Evolutionary conservation across 2,113 vertebrate genomes (phyloP), one percentile per base, ranked within the genome.

Genomic region (Clinocottus analis): DNA sequence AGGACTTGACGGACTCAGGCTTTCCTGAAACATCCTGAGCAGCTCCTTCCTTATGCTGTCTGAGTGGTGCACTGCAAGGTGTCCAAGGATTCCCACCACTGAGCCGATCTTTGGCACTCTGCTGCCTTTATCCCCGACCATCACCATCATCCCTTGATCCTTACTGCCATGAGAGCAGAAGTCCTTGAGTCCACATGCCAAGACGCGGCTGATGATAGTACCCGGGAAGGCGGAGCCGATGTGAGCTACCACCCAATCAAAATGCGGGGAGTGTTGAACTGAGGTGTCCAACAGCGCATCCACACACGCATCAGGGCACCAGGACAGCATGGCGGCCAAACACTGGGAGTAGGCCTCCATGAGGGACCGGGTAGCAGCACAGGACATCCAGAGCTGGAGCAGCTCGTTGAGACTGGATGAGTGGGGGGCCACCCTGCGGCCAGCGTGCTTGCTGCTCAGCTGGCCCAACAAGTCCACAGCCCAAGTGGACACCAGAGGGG

Each of bases 201-300:
- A 93, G 0, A 99, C 98, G 0, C 97, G 87, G 85, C 95, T 98
- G 86, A 99, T 99, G 89, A 99, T 99, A 63, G 98, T 99, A 70
- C 93, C 95, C 0, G 98, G 98, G 86, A 99, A 99, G 13, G 97
- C 97, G 0, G 97, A 98, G 11, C 98, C 98, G 0, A 99, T 98
- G 84, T 99, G 97, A 1, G 98, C 98, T 17, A 99, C 97, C 13
- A 99, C 98, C 98, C 98, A 99, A 86, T 99, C 98, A 17, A 99
- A 99, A 63, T 99, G 97, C 0, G 98, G 98, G 0, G 97, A 99
- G 74, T 99, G 98, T 64, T 97, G 97, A 16, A 98, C 96, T 0
- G 97, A 99, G 0, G 97, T 98, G 81, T 99, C 97, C 68, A 99
- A 59, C 61, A 99, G 63, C 0, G 97, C 97, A 13, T 98, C 97